phyloP scores from a whole-genome alignment of 2,113 vertebrate genomes.

The Apteryx owenii region DNA sequence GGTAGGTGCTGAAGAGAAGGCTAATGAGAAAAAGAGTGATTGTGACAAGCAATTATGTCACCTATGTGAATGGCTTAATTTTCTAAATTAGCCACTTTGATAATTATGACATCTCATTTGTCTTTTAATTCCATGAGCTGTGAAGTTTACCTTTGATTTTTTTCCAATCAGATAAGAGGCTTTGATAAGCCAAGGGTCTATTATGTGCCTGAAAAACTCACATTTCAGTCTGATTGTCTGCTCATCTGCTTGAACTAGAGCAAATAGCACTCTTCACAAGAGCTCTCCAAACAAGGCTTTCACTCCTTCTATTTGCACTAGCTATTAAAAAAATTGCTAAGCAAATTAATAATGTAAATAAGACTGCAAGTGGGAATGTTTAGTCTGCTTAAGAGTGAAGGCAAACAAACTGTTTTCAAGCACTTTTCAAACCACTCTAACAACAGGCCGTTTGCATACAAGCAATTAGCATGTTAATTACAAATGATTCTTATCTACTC shows the following conservation, averaged over 20 bases:
- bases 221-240: constrained; percentile 76
- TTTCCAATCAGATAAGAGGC: constrained; percentile 81
- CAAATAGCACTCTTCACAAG: constrained; percentile 75
- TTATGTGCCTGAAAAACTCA: constrained; percentile 80
- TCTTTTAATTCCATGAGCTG: constrained; percentile 85
- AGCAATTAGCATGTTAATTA: constrained; percentile 78
- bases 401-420: constrained; percentile 77
- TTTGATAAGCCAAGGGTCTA: constrained; percentile 85
- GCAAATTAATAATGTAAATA: constrained; percentile 84
- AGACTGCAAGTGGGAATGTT: constrained; percentile 68
- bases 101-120: constrained; percentile 91
- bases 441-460: constrained; percentile 67
- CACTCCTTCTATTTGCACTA: constrained; percentile 62
- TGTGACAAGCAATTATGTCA: constrained; percentile 91
- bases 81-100: constrained; percentile 89
- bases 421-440: constrained; percentile 74
- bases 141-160: constrained; percentile 84
- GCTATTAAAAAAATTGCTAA: constrained; percentile 70
- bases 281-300: constrained; percentile 73
- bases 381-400: constrained; percentile 67
- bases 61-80: constrained; percentile 88
- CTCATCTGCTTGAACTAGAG: constrained; percentile 75
- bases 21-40: constrained; percentile 90
- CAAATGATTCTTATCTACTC: constrained; percentile 58
- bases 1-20: constrained; percentile 74